These are phyloP conservation scores for Lagodon rhomboides DNA, from an alignment of 2,797 vertebrate genomes.

Conservation along the genomic window DNA sequence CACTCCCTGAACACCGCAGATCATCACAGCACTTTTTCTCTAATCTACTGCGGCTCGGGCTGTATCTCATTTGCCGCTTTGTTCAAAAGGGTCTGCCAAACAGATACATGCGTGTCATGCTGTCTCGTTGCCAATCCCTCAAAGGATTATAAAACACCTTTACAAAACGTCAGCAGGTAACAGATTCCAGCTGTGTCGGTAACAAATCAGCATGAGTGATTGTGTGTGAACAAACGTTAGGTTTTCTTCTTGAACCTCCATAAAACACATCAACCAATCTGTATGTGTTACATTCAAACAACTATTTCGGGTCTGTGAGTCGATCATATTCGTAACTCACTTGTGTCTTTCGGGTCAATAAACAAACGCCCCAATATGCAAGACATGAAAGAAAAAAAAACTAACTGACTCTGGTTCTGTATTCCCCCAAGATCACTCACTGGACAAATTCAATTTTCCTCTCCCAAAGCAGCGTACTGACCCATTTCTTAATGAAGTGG, in stretches of 20 bases:
- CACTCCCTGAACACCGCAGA: neutral
- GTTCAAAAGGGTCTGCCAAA: neutral
- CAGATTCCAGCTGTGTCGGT: neutral
- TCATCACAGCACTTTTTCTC: neutral
- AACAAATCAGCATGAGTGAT: neutral
- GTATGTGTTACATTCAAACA: neutral
- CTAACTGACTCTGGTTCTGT: neutral
- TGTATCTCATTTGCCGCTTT: neutral
- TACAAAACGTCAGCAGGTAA: neutral
- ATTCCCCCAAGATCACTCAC: constrained; percentile 1
- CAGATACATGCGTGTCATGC: neutral
- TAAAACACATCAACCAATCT: neutral
- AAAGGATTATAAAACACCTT: constrained; percentile 4
- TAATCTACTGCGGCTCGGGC: neutral
- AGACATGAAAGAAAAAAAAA: neutral
- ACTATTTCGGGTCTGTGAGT: neutral
- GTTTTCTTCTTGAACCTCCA: neutral
- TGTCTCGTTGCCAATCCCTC: neutral
- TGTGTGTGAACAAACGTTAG: neutral
- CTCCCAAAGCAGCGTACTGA: neutral
- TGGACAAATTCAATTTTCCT: constrained; percentile 1
- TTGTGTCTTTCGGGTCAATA: neutral
- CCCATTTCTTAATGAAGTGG: constrained; percentile 5
- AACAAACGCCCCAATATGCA: neutral
- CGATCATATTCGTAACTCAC: neutral